A percentile compares a stretch with the other conserved stretches of the same genome.
phyloP scores from a whole-genome alignment of 1,140 invertebrate species.

The Dinothrombium tinctorium region DNA sequence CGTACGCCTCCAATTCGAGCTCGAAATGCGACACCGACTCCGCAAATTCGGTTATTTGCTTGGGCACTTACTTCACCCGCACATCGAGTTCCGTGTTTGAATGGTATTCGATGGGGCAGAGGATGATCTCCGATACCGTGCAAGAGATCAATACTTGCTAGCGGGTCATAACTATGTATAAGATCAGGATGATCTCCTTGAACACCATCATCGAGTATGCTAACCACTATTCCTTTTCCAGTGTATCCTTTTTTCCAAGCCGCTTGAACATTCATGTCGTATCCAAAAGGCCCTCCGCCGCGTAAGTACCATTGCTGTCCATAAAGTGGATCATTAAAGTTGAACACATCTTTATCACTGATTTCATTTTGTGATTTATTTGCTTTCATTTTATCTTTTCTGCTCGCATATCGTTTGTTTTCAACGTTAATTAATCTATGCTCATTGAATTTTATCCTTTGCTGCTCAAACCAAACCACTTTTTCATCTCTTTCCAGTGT shows the following conservation, averaged over 20 bases:
- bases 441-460: no score
- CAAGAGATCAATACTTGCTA: constrained; percentile 89
- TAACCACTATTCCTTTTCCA: constrained; percentile 26
- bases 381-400: no score
- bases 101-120: constrained; percentile 2
- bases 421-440: no score
- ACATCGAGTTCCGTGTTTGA: constrained; percentile 66
- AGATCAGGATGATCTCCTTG: constrained; percentile 20
- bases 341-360: neutral
- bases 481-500: no score
- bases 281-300: constrained; percentile 12
- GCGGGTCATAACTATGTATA: constrained; percentile 36
- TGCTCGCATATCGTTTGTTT: no score
- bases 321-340: constrained; percentile 22
- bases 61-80: constrained; percentile 96
- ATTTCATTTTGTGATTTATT: neutral
- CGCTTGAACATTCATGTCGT: constrained; percentile 26
- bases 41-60: constrained; percentile 87
- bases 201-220: constrained; percentile 31
- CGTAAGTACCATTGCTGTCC: constrained; percentile 23
- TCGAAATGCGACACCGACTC: constrained; percentile 91
- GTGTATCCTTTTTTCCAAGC: constrained; percentile 26
- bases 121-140: neutral
- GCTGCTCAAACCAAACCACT: no score
- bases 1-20: constrained; percentile 81